phyloP scores from a whole-genome alignment of 1,140 invertebrate species.

The Panulirus ornatus region DNA sequence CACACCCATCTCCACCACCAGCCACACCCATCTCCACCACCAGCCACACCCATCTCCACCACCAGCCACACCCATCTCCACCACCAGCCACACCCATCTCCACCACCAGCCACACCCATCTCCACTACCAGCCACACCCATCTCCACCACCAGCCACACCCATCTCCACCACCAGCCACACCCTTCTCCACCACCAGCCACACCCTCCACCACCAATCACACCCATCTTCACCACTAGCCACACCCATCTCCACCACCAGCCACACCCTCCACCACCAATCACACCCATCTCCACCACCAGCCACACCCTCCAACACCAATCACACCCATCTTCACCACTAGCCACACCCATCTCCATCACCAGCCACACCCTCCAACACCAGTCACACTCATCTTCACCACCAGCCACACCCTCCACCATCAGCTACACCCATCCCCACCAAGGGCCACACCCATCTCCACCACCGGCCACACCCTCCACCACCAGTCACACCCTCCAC shows the following conservation, averaged over 20 bases:
- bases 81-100: neutral
- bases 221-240: too few species aligned
- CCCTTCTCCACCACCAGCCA: too few species aligned
- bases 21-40: too few species aligned
- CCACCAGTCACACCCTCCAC: neutral
- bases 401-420: neutral
- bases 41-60: too few species aligned
- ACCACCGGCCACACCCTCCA: neutral
- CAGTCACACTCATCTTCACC: neutral
- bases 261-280: neutral
- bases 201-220: too few species aligned
- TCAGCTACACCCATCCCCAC: neutral
- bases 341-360: too few species aligned
- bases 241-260: neutral
- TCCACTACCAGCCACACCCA: neutral
- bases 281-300: neutral
- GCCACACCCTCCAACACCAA: neutral
- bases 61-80: neutral
- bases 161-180: neutral
- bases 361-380: neutral
- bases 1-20: conserved; percentile 6
- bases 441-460: neutral
- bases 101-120: neutral
- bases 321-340: neutral
- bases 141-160: neutral